phyloP scores from a whole-genome alignment of 2,113 vertebrate species.

The Acanthochromis polyacanthus region DNA sequence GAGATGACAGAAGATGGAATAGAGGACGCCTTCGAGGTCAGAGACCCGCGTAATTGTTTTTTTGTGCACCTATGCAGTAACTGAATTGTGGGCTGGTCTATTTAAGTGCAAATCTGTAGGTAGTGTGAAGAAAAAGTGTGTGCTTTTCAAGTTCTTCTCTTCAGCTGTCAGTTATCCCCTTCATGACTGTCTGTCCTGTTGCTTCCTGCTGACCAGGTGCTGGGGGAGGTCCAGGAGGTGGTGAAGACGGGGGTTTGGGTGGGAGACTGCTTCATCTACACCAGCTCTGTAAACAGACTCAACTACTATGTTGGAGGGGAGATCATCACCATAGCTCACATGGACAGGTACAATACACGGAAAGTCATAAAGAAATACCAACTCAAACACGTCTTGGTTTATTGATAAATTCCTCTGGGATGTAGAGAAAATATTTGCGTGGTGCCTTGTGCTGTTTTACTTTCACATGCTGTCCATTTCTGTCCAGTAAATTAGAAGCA shows the following conservation, averaged over 20 bases:
- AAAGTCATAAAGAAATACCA: background rate
- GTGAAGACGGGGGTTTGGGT: slow-evolving; percentile 99
- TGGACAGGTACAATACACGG: slow-evolving; percentile 89
- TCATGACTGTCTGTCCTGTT: too few relatives aligned
- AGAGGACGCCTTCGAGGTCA: slow-evolving; percentile 97
- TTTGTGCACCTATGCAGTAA: background rate
- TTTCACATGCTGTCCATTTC: too few relatives aligned
- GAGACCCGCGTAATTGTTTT: background rate
- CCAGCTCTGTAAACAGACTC: slow-evolving; percentile 98
- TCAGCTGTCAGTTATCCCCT: slow-evolving; percentile 4
- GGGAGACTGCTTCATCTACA: slow-evolving; percentile 99
- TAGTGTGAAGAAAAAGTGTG: too few relatives aligned
- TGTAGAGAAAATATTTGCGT: too few relatives aligned
- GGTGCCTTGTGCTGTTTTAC: too few relatives aligned
- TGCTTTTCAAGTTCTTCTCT: background rate
- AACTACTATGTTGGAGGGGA: slow-evolving; percentile 99
- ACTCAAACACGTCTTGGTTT: background rate
- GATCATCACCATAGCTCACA: slow-evolving; percentile 98
- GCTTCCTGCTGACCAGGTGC: slow-evolving; percentile 86
- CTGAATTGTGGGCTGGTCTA: too few relatives aligned
- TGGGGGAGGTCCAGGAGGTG: slow-evolving; percentile 98
- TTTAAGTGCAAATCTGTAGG: too few relatives aligned
- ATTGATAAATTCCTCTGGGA: too few relatives aligned
- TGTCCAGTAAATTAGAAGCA: too few relatives aligned
- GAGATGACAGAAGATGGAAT: slow-evolving; percentile 98